Evolutionary conservation across 2,888 invertebrate species (phyloP).

Genomic region (Blera fallax): DNA sequence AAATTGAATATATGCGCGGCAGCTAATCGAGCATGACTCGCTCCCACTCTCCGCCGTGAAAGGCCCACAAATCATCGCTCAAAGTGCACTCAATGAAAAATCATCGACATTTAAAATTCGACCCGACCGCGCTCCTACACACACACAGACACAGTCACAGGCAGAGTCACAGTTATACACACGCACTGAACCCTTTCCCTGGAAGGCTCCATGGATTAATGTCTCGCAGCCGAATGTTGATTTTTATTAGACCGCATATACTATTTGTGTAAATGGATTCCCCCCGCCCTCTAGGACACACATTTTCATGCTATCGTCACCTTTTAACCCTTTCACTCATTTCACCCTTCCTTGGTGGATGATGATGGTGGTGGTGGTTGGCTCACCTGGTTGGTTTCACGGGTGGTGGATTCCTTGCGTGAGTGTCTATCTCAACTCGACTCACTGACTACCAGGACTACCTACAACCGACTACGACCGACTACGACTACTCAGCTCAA

Average conservation of each 20-base stretch:
- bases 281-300: conserved; percentile 6
- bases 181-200: conserved; percentile 46
- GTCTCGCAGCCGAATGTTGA: conserved; percentile 56
- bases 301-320: conserved; percentile 65
- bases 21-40: conserved; percentile 67
- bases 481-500: not conserved
- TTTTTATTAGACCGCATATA: conserved; percentile 66
- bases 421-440: conserved; percentile 52
- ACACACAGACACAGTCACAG: not conserved
- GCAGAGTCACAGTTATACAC: conserved; percentile 2
- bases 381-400: conserved; percentile 47
- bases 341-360: conserved; percentile 10
- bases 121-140: conserved; percentile 22
- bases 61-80: conserved; percentile 69
- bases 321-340: conserved; percentile 65
- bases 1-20: conserved; percentile 35
- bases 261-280: not conserved
- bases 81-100: conserved; percentile 71
- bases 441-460: conserved; percentile 11
- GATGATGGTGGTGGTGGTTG: not conserved
- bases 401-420: conserved; percentile 57
- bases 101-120: conserved; percentile 65
- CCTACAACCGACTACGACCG: not conserved
- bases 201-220: conserved; percentile 50
- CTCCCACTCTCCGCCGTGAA: conserved; percentile 45